Evolutionary conservation across 2,113 vertebrate genomes (phyloP).

Genomic region (Nannobrachium achirus): DNA sequence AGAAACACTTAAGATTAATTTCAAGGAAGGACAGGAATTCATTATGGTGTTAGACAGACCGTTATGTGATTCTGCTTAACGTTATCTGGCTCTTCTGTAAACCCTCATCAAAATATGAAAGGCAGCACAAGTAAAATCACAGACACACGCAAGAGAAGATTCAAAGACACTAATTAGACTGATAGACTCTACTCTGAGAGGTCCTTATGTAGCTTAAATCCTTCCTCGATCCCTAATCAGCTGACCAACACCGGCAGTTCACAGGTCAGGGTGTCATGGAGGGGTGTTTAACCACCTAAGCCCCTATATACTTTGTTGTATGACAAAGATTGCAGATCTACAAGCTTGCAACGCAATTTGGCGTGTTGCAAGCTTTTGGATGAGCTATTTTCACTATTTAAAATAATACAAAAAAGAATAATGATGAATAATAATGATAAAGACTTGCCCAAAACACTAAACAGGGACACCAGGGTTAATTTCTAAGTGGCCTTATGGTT

Average conservation of each 20-base stretch:
- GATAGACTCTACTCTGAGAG: neutral
- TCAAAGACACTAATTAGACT: neutral
- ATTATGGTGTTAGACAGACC: neutral
- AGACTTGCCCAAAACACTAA: too few species aligned
- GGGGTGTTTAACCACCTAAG: too few species aligned
- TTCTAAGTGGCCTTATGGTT: too few species aligned
- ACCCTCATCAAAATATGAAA: neutral
- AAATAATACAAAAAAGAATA: too few species aligned
- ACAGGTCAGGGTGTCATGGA: neutral
- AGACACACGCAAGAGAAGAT: neutral
- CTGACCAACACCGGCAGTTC: conserved; percentile 7
- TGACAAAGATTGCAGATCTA: too few species aligned
- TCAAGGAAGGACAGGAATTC: neutral
- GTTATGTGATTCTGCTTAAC: neutral
- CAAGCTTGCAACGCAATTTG: too few species aligned
- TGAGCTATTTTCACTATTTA: too few species aligned
- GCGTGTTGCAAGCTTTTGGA: too few species aligned
- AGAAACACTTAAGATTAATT: neutral
- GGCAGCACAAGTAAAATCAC: neutral
- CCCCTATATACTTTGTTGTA: too few species aligned
- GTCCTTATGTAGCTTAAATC: neutral
- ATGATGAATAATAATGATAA: too few species aligned
- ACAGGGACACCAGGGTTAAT: too few species aligned
- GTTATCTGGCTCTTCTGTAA: neutral
- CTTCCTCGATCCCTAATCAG: neutral